phyloP scores from a whole-genome alignment of 2,797 vertebrate species.

The Sebastes dallii region DNA sequence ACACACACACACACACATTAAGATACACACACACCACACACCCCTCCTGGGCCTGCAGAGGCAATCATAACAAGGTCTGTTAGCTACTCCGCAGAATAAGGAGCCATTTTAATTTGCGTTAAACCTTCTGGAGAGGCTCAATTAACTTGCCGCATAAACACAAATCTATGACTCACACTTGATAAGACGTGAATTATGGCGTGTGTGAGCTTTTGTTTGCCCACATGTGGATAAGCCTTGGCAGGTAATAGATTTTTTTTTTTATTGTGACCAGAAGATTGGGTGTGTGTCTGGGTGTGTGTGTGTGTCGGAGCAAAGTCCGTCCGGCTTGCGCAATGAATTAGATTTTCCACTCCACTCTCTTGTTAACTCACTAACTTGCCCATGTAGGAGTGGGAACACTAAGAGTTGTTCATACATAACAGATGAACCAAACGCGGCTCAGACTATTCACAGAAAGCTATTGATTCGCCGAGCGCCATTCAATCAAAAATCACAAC shows the following conservation, averaged over 20 bases:
- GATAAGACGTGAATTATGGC: conserved; percentile 22
- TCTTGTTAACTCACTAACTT: conserved; percentile 49
- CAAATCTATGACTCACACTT: conserved; percentile 41
- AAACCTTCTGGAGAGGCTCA: conserved; percentile 58
- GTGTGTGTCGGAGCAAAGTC: conserved; percentile 36
- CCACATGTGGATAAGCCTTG: conserved; percentile 2
- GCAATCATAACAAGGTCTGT: conserved; percentile 49
- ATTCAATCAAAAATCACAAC: conserved; percentile 20
- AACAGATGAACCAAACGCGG: conserved; percentile 27
- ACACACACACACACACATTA: not conserved
- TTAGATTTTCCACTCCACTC: conserved; percentile 48
- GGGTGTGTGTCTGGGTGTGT: too few species aligned
- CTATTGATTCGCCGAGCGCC: conserved; percentile 5
- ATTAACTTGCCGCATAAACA: conserved; percentile 47
- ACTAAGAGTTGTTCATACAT: conserved; percentile 48
- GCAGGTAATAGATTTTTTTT: conserved; percentile 21
- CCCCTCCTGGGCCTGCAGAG: conserved; percentile 27
- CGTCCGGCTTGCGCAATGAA: conserved; percentile 29
- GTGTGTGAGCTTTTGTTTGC: not conserved
- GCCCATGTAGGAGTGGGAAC: not conserved
- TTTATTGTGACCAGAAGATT: conserved; percentile 1
- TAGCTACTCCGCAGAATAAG: conserved; percentile 36
- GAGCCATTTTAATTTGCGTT: conserved; percentile 59
- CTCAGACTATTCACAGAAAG: conserved; percentile 15
- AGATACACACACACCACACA: not conserved